These are phyloP conservation scores for Equus quagga DNA, from an alignment of 2,113 vertebrate species.

Conservation along the genomic window DNA sequence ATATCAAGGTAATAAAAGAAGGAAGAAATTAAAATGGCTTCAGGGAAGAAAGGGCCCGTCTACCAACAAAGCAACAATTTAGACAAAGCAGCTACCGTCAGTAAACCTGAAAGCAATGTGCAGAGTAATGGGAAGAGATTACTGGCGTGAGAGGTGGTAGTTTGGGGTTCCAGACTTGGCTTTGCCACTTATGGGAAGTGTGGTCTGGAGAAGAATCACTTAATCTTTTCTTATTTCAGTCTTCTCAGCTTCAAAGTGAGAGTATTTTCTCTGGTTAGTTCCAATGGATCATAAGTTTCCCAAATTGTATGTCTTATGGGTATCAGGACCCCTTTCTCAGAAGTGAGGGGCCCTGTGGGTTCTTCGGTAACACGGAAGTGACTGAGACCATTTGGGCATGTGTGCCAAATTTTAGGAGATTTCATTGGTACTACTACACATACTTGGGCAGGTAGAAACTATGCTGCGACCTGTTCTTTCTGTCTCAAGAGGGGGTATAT, in stretches of 20 bases:
- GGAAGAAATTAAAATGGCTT: conserved; percentile 47
- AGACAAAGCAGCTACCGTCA: conserved; percentile 30
- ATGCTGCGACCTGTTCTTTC: neutral
- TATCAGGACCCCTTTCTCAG: neutral
- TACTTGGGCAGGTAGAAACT: neutral
- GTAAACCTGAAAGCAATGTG: conserved; percentile 49
- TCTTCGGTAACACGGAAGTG: neutral
- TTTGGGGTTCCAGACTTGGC: neutral
- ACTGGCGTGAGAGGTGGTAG: neutral
- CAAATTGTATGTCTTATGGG: neutral
- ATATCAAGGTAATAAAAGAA: conserved; percentile 60
- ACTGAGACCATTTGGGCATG: neutral
- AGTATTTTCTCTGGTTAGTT: neutral
- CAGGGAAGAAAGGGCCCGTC: neutral
- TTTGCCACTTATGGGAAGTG: neutral
- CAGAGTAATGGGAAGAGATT: conserved; percentile 47
- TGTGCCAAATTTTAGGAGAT: neutral
- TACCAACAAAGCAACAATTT: conserved; percentile 54
- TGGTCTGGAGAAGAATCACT: neutral
- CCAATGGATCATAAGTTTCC: neutral
- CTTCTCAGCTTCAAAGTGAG: conserved; percentile 2
- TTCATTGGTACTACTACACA: neutral
- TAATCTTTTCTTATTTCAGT: neutral
- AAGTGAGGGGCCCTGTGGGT: too few relatives aligned
- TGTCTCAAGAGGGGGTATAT: neutral